Base-by-base conservation (phyloP, 2,888 invertebrate genomes). In the Agrypnus murinus region DNA sequence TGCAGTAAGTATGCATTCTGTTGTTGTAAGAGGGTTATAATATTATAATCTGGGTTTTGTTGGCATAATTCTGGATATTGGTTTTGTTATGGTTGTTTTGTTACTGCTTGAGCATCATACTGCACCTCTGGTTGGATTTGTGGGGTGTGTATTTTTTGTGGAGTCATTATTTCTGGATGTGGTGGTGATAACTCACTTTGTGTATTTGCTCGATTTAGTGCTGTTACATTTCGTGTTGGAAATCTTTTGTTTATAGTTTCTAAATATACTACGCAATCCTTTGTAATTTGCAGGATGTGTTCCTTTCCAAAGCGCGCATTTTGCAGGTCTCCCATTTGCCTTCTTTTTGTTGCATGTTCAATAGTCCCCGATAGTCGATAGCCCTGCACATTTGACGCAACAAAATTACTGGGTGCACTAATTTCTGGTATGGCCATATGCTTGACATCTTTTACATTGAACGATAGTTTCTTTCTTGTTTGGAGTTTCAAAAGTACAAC, bases 201-300 rank as follows among this genome's bases (percentile, higher is more conserved):
- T 14, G 43, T 15, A 45, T 45, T 45, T 45, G 43, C 15, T 45
- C 4, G 31, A 55, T 55, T 55, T 32, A 48, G 36, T n/a, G n/a
- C 34, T 45, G 59, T 46, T 45, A 34, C 34, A 57, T 57, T 57
- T 57, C 46, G 53, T 46, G 38, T 38, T 38, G 38, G 38, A 38
- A 38, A 38, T 38, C 38, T 38, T 31, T 36, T 38, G 60, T 38
- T 53, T 46, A 62, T 43, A n/a, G 64, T 63, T 32, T 69, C 63
- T 38, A 50, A 25, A 46, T 69, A 69, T 25, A 63, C 69, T 19
- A 40, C 32, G 14, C 65, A 65, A n/a, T 38, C 53, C 15, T 57
- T 69, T 69, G 36, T 59, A 65, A 48, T 65, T 69, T 32, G 65
- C 50, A 7, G 59, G 65, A 32, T 69, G 69, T n/a, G 55, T 19